Percentiles rank a stretch among this genome's conserved stretches.
phyloP scores from a whole-genome alignment of 2,113 vertebrate species.

The Circaetus cinerascens region DNA sequence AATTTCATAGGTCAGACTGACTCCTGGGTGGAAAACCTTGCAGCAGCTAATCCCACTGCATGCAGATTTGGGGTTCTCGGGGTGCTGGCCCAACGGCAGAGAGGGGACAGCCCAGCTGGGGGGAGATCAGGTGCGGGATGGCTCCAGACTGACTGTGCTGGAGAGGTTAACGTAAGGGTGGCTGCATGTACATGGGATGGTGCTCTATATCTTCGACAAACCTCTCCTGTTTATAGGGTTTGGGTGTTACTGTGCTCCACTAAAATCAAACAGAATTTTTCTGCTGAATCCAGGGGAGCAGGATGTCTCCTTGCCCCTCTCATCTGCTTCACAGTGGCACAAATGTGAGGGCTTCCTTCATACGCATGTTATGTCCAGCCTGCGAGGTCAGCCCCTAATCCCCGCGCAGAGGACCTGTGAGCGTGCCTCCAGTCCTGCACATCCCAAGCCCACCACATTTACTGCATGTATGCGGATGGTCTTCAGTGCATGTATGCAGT shows the following conservation, averaged over 20 bases:
- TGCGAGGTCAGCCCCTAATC: not conserved
- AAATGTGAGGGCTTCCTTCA: not conserved
- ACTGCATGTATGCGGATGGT: fast-evolving
- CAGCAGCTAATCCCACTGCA: not conserved
- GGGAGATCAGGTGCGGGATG: fast-evolving
- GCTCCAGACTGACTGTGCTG: not conserved
- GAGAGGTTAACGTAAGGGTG: no score
- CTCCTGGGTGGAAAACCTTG: not conserved
- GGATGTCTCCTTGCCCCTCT: no score
- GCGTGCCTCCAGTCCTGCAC: fast-evolving
- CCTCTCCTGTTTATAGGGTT: not conserved
- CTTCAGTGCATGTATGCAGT: fast-evolving
- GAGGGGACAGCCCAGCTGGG: not conserved
- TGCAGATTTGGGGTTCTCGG: not conserved
- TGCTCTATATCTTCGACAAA: no score
- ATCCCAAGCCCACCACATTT: fast-evolving
- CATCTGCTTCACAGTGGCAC: not conserved
- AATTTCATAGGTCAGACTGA: not conserved
- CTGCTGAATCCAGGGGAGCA: not conserved
- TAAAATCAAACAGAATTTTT: no score
- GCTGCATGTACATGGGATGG: fast-evolving
- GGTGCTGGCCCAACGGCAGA: not conserved
- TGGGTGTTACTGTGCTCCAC: not conserved
- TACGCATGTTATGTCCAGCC: fast-evolving
- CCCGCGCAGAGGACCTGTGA: not conserved